Base-by-base conservation (phyloP, 2,113 vertebrate species). In the Nannobrachium achirus region DNA sequence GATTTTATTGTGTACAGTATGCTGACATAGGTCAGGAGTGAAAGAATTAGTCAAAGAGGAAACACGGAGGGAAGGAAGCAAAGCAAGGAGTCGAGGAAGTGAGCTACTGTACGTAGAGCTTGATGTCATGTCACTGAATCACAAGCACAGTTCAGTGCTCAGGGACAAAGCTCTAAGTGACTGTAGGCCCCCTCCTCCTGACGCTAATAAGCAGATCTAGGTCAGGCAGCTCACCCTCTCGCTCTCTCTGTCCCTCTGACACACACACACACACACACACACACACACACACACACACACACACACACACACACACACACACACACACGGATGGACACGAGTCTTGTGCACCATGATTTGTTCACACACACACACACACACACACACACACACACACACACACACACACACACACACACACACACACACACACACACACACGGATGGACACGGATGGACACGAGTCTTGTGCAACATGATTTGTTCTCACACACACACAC, bases 201-300 rank as follows among this genome's bases (percentile, higher is more conserved):
- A 89, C 83, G 84, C 76, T 89, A 89, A 89, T 91, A 88, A 91
- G 81, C 84, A 89, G 85, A 91, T 90, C 83, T 91, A 86, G 90
- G 90, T 90, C 88, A n/a, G n/a, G n/a, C n/a, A 91, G 67, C 78
- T 84, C 75, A 84, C 63, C 60, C 80, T 25, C 8, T 19, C 16
- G 9, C 44, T 46, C 44, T 46, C 44, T 46, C 44, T 46, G 10
- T 46, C 44, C 14, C 44, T 20, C 40, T 57, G 25, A 33, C 3
- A 33, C 25, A 33, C 72, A 82, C 10, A 63, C 45, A 41, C 33
- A 80, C 50, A 73, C 52, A 80, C 55, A 70, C 55, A 55, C 48
- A 59, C 40, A 19, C 57, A 59, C 56, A 44, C 56, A 42, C 56
- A 58, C 14, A 33, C 65, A 38, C 42, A 45, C 20, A 49, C 18